phyloP scores from a whole-genome alignment of 2,113 vertebrate species.

The Peromyscus polionotus region DNA sequence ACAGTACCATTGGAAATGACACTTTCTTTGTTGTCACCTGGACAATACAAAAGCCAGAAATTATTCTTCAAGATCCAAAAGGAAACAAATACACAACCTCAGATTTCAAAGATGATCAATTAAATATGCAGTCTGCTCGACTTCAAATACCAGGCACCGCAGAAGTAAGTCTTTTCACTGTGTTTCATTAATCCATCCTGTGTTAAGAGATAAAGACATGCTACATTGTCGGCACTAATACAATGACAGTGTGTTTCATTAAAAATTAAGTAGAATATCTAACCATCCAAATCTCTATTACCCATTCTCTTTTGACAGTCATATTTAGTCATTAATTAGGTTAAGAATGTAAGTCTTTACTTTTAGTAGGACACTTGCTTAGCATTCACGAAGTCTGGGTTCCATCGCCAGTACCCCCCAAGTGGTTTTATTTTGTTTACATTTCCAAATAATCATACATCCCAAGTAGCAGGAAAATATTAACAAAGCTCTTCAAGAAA shows the following conservation, averaged over 20 bases:
- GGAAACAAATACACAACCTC: slow-evolving; percentile 74
- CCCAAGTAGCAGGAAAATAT: slow-evolving; percentile 1
- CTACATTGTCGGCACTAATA: background rate
- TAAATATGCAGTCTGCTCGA: slow-evolving; percentile 64
- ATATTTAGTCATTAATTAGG: slow-evolving; percentile 12
- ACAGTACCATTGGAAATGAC: slow-evolving; percentile 86
- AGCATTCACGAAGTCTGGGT: background rate
- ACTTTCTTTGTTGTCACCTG: slow-evolving; percentile 86
- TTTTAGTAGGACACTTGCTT: background rate
- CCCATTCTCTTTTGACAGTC: slow-evolving; percentile 16
- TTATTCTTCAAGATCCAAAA: slow-evolving; percentile 83
- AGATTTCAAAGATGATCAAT: slow-evolving; percentile 66
- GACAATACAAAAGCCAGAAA: slow-evolving; percentile 60
- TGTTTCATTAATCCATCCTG: background rate
- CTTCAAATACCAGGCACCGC: slow-evolving; percentile 84
- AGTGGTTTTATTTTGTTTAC: background rate
- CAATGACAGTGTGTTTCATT: background rate
- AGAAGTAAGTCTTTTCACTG: slow-evolving; percentile 80
- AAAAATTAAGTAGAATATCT: background rate
- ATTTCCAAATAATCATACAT: slow-evolving; percentile 52
- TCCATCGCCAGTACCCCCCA: background rate
- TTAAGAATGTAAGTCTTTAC: background rate
- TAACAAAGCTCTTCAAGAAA: slow-evolving; percentile 5
- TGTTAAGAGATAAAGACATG: background rate
- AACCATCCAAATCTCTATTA: background rate